Evolutionary conservation across 2,888 invertebrate species (phyloP), one percentile per base, ranked within the genome.

Genomic region (Cataglyphis cursor): DNA sequence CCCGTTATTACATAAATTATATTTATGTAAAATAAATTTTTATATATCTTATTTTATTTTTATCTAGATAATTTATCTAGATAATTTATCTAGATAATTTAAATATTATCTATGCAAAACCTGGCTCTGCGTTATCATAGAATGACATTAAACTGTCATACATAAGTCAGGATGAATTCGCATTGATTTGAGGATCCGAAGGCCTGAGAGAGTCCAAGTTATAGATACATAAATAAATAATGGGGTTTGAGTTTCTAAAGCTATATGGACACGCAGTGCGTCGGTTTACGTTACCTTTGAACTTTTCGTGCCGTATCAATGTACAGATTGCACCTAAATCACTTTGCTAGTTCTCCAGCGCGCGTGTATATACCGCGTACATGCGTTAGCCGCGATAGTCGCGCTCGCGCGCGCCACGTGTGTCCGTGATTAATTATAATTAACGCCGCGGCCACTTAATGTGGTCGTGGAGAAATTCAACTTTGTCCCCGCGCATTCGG

Each of bases 391-490:
- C 68, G 15, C 68, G 21, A 70, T 44, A 21, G 24, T 21, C 2
- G 35, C 15, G 62, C 64, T 21, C 64, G 75, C 76, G 66, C 54
- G 62, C 41, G 76, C 51, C 65, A 65, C 70, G 65, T 75, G 70
- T 68, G 89, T 88, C 88, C 87, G 90, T 92, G 91, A 91, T 92
- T 92, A 91, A 92, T 91, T 90, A 91, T 91, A 93, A 93, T 93
- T 93, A 92, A 89, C 87, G 90, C 84, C 87, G 90, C 84, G 85
- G 84, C 85, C 87, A 80, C 82, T 86, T 80, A 80, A 82, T 64
- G 82, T 59, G 24, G n/a, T n/a, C 24, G 24, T n/a, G 81, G 88
- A 89, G 88, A 87, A 84, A 89, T 86, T 82, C 72, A 82, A 82
- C 84, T 68, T 83, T 24, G 78, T 31, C 83, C 64, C 65, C 38